Evolutionary conservation across 2,797 vertebrate species (phyloP).

Genomic region (Smutsia temminckii): DNA sequence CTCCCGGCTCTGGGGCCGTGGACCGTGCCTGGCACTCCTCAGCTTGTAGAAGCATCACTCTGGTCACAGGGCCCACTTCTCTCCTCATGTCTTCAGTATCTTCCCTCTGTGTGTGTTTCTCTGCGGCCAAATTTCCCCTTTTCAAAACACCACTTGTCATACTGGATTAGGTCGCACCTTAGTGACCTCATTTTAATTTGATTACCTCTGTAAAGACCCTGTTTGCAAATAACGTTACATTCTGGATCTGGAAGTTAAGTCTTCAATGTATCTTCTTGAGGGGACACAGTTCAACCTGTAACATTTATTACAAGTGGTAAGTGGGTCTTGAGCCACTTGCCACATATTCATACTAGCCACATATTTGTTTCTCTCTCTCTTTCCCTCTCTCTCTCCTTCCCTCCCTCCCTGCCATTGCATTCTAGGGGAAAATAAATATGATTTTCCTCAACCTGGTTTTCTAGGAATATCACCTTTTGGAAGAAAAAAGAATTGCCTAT

Average conservation of each 20-base stretch:
- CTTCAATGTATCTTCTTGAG: background rate
- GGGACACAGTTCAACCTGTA: background rate
- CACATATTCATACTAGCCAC: background rate
- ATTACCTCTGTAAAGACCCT: background rate
- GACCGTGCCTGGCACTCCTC: background rate
- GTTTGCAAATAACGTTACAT: background rate
- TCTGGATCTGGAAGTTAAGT: background rate
- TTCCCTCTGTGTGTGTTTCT: background rate
- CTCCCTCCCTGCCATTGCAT: background rate
- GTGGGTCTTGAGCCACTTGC: background rate
- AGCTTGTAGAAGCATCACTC: background rate
- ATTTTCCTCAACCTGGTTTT: background rate
- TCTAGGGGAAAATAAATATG: background rate
- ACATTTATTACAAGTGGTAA: background rate
- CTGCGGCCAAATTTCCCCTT: background rate
- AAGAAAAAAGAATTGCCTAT: background rate
- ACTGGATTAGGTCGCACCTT: background rate
- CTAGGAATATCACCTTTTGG: background rate
- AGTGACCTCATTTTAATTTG: constrained; percentile 4
- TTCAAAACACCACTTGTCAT: background rate
- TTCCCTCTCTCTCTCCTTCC: background rate
- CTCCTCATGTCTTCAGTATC: background rate
- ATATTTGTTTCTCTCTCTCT: background rate
- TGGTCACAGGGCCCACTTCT: background rate
- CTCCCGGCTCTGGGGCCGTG: background rate